Evolutionary conservation across 2,113 vertebrate genomes (phyloP).

Genomic region (Elanus axillaris): DNA sequence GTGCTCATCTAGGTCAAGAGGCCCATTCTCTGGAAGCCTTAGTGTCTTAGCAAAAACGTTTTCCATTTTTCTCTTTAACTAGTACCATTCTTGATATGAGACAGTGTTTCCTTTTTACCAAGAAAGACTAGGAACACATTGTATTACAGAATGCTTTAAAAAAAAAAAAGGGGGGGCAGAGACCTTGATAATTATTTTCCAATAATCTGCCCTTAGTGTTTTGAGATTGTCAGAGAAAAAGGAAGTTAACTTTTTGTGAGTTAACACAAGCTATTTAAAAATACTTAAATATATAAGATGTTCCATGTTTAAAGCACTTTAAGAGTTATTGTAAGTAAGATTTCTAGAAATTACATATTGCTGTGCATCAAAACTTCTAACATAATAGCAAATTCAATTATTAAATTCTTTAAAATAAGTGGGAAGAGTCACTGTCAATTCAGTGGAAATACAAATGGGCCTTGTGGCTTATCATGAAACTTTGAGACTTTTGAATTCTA

Average conservation of each 20-base stretch:
- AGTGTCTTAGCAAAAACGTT: neutral
- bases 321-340: neutral
- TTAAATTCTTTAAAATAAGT: neutral
- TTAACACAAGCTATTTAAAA: neutral
- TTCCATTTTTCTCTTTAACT: neutral
- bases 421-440: neutral
- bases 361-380: neutral
- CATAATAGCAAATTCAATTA: neutral
- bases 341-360: neutral
- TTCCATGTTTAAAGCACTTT: neutral
- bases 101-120: neutral
- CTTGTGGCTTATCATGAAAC: neutral
- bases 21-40: neutral
- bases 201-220: neutral
- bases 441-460: neutral
- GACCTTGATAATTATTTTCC: neutral
- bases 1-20: neutral
- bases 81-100: neutral
- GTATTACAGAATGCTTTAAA: neutral
- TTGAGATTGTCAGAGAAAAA: neutral
- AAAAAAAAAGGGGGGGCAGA: neutral
- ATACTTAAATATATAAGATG: neutral
- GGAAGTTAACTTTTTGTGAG: neutral
- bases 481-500: neutral
- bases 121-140: neutral